A percentile compares a stretch with the other conserved stretches of the same genome.
Evolutionary conservation across 2,797 vertebrate genomes (phyloP).

Genomic region (Zalophus californianus): DNA sequence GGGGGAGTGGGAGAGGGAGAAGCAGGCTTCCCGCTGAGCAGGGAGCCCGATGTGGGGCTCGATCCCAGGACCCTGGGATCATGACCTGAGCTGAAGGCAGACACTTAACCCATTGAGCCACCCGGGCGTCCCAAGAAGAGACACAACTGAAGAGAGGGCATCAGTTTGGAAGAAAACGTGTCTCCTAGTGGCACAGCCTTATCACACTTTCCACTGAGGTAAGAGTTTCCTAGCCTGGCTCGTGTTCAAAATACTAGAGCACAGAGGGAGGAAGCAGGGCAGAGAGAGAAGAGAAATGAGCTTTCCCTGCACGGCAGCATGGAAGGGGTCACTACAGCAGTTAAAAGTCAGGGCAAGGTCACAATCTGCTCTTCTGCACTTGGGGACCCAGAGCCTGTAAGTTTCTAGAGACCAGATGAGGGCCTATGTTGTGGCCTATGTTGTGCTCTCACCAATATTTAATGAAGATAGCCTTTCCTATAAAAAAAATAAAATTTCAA

Average conservation of each 20-base stretch:
- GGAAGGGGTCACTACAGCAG: neutral
- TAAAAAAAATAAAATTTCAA: constrained; percentile 58
- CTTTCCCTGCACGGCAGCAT: neutral
- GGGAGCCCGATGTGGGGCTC: fast-evolving
- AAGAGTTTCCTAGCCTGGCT: neutral
- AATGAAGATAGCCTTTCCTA: neutral
- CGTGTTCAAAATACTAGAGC: neutral
- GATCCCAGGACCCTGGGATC: too few species aligned
- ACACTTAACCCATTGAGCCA: too few species aligned
- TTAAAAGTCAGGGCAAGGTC: neutral
- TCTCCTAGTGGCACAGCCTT: neutral
- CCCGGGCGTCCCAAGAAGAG: neutral
- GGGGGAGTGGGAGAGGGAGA: too few species aligned
- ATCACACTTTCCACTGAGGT: neutral
- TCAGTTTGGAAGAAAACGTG: neutral
- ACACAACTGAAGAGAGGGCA: neutral
- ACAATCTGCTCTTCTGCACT: constrained; percentile 17
- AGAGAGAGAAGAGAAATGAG: neutral
- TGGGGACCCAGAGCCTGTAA: neutral
- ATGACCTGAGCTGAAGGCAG: too few species aligned
- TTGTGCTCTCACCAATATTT: constrained; percentile 48
- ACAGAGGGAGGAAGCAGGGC: neutral
- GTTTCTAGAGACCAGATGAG: constrained; percentile 27
- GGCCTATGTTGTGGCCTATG: constrained; percentile 2
- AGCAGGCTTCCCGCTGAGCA: too few species aligned